These are phyloP conservation scores for Plagodis dolabraria DNA, from an alignment of 2,888 invertebrate species.

Conservation along the genomic window DNA sequence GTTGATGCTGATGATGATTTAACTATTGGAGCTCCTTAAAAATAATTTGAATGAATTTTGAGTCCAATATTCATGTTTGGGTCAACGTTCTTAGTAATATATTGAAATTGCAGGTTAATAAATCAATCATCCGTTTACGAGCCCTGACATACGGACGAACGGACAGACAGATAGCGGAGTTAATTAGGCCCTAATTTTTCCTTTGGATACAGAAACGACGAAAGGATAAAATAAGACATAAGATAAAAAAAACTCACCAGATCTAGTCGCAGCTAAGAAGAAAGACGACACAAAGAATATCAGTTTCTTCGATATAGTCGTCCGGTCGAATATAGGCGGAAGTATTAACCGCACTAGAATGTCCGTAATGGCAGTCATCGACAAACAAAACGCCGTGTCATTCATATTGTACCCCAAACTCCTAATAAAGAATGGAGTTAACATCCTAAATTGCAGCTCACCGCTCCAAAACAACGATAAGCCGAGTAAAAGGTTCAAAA, in stretches of 20 bases:
- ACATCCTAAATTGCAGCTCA: conserved; percentile 90
- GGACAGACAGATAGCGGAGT: no score
- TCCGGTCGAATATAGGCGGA: conserved; percentile 90
- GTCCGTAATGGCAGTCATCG: conserved; percentile 90
- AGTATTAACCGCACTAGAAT: conserved; percentile 89
- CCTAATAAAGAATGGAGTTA: conserved; percentile 88
- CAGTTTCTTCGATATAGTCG: conserved; percentile 87
- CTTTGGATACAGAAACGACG: no score
- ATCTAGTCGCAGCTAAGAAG: conserved; percentile 89
- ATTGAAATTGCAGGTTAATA: no score
- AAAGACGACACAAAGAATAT: conserved; percentile 90
- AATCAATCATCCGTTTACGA: no score
- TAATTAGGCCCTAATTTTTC: no score
- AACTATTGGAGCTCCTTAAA: no score
- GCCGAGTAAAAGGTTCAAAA: conserved; percentile 89
- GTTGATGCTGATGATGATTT: no score
- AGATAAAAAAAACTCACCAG: conserved; percentile 83
- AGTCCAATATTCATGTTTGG: no score
- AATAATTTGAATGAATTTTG: no score
- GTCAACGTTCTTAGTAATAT: no score
- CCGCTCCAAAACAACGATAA: conserved; percentile 90
- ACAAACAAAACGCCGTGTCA: conserved; percentile 90
- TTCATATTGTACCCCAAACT: conserved; percentile 86
- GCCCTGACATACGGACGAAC: no score
- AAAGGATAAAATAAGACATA: not conserved